Conservation (phyloP, 2,113 vertebrate species). For the Ammodytes dubius region DNA sequence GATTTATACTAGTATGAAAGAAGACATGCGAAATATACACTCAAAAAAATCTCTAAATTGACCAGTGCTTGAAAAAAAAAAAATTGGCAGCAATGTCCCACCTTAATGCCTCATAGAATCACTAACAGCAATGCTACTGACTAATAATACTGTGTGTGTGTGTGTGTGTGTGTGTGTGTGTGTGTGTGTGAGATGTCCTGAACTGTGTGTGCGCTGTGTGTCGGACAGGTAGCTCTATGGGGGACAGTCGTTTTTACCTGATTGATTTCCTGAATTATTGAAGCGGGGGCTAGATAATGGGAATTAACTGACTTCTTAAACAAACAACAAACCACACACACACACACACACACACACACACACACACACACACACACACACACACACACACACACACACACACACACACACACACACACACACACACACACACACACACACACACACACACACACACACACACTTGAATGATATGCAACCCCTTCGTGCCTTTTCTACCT, state of each 20-base stretch:
- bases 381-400: too few species aligned
- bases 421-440: too few species aligned
- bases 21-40: too few species aligned
- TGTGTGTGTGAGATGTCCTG: background rate
- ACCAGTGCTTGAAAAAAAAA: too few species aligned
- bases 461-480: conserved; percentile 22
- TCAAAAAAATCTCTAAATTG: too few species aligned
- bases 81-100: background rate
- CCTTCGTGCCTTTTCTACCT: conserved; percentile 27
- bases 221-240: conserved; percentile 63
- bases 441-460: conserved; percentile 27
- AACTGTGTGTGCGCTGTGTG: conserved; percentile 15
- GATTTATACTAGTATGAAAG: too few species aligned
- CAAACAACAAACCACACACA: too few species aligned
- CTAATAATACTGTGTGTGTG: conserved; percentile 32
- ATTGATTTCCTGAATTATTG: conserved; percentile 71
- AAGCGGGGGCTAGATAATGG: conserved; percentile 68
- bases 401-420: too few species aligned
- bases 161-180: conserved; percentile 13
- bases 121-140: conserved; percentile 11
- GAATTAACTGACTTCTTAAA: too few species aligned
- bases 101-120: background rate
- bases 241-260: conserved; percentile 41
- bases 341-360: too few species aligned
- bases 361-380: too few species aligned